These are phyloP conservation scores for Neocrepidodera transversa DNA, from an alignment of 2,888 invertebrate species.

Conservation along the genomic window DNA sequence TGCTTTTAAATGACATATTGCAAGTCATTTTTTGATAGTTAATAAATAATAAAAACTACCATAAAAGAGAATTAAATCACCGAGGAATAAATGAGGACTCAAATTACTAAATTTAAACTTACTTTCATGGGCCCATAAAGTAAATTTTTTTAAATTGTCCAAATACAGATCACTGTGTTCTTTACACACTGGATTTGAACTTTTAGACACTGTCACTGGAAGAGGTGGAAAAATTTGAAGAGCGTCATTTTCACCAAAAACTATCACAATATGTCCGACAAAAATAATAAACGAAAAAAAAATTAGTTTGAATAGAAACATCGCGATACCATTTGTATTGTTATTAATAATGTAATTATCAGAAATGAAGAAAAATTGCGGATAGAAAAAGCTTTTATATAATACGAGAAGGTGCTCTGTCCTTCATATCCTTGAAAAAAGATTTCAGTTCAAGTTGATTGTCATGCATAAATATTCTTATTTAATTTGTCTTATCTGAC, in stretches of 20 bases:
- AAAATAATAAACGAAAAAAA: constrained; percentile 10
- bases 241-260: constrained; percentile 30
- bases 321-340: constrained; percentile 25
- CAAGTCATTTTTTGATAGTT: too few species aligned
- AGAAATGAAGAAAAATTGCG: constrained; percentile 38
- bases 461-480: constrained; percentile 23
- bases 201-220: constrained; percentile 43
- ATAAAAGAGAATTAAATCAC: too few species aligned
- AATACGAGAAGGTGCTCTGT: constrained; percentile 42
- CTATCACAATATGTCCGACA: constrained; percentile 2
- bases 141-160: constrained; percentile 45
- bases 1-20: too few species aligned
- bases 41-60: too few species aligned
- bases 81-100: too few species aligned
- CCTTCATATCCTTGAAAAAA: constrained; percentile 40
- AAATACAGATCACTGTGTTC: constrained; percentile 45
- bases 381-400: constrained; percentile 43
- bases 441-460: constrained; percentile 36
- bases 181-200: constrained; percentile 44
- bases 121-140: constrained; percentile 49
- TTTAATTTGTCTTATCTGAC: background rate
- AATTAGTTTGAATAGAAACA: constrained; percentile 22
- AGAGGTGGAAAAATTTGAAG: constrained; percentile 43
- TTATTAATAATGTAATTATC: constrained; percentile 11
- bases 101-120: constrained; percentile 29